These are phyloP conservation scores for Australoheros scitulus DNA, from an alignment of 2,113 vertebrate species.

Conservation along the genomic window DNA sequence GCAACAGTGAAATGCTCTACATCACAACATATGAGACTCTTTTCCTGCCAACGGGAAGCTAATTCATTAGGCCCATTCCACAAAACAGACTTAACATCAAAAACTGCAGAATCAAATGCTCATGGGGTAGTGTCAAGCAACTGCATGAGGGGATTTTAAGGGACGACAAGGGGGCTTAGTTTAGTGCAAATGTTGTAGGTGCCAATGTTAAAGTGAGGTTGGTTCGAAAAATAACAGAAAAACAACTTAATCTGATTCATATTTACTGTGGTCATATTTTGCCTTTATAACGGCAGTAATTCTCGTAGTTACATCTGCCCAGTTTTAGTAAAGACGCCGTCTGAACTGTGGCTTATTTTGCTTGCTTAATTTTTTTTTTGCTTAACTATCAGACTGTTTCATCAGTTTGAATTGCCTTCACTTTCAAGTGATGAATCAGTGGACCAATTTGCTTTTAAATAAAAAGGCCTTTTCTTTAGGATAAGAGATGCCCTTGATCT, in stretches of 20 bases:
- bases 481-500: slow-evolving; percentile 55
- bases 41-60: slow-evolving; percentile 6
- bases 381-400: background rate
- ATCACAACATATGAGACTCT: slow-evolving; percentile 43
- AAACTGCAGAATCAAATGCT: slow-evolving; percentile 8
- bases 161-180: background rate
- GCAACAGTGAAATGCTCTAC: background rate
- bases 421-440: slow-evolving; percentile 13
- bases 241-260: background rate
- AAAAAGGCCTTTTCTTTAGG: background rate
- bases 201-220: background rate
- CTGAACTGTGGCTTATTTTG: background rate
- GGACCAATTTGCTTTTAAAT: background rate
- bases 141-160: background rate
- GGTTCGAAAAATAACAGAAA: background rate
- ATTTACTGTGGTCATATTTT: background rate
- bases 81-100: slow-evolving; percentile 13
- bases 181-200: background rate
- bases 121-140: background rate
- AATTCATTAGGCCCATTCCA: slow-evolving; percentile 28
- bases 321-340: background rate
- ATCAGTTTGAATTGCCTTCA: slow-evolving; percentile 4
- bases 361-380: background rate
- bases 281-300: background rate
- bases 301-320: background rate